Base-by-base conservation (phyloP, 2,797 vertebrate species). In the Tadarida brasiliensis region DNA sequence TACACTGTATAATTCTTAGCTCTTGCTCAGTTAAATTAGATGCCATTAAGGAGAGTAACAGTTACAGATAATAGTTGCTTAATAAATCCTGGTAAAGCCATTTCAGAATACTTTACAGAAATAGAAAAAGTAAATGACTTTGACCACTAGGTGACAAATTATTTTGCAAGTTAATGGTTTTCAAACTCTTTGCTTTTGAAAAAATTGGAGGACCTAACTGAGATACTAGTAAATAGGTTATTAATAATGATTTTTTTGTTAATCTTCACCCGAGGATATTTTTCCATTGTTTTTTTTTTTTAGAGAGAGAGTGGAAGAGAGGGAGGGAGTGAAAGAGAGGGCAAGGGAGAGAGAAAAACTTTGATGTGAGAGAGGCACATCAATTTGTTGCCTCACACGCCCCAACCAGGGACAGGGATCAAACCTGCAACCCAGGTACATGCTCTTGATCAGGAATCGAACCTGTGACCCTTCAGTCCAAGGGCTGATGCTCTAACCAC, bases 141-240 rank as follows among this genome's bases (percentile, higher is more conserved):
- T 82, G 22, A 86, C 30, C 1, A 20, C 22, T 68, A 63, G 5
- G 3, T 74, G 68, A 68, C 9, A 63, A 78, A 91, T 81, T 17
- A 2, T 91, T 94, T 81, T n/a, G 39, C 35, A 47, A 63, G 8
- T 82, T 24, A 44, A 22, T 89, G 11, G n/a, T 68, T 94, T 91
- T 94, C 44, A 88, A 91, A 77, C 51, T 93, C 33, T 84, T 88
- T 30, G 7, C 12, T 88, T 95, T 88, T 88, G 24, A 68, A 9
- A 81, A 54, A 92, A 89, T 54, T 30, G 17, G 28, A 91, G 2
- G 3, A 80, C 44, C 28, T 87, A 88, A 88, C 28, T 51, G 0
- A 84, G 2, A 22, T 54, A 51, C 19, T 33, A n/a, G 3, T 33
- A 81, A 86, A 33, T 56, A 67, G 5, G 1, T 78, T 87, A 59